phyloP scores from a whole-genome alignment of 1,140 invertebrate genomes.

The Calliopsis andreniformis region DNA sequence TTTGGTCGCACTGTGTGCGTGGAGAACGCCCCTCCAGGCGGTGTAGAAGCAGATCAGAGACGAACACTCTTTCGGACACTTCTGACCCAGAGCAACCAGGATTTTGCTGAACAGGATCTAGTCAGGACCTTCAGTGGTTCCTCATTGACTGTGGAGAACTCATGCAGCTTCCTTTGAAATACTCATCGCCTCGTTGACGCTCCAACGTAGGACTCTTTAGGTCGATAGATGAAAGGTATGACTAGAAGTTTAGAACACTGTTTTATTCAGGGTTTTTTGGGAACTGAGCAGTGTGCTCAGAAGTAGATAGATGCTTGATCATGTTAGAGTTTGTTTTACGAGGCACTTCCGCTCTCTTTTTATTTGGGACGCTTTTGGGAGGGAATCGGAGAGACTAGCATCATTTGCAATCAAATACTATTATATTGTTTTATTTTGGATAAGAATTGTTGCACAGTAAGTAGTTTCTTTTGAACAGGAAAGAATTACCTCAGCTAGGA shows the following conservation, averaged over 20 bases:
- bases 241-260: background rate
- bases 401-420: no score
- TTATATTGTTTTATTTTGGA: no score
- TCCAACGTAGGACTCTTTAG: background rate
- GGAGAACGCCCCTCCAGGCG: no score
- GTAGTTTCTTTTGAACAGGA: no score
- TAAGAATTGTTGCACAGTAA: no score
- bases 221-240: background rate
- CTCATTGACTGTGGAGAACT: background rate
- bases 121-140: slow-evolving; percentile 65
- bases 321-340: background rate
- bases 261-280: no score
- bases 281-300: background rate
- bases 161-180: slow-evolving; percentile 28
- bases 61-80: no score
- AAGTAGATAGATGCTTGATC: no score
- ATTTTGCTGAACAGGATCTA: slow-evolving; percentile 71
- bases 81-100: no score
- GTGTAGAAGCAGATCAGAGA: no score
- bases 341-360: slow-evolving; percentile 23
- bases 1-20: slow-evolving; percentile 37
- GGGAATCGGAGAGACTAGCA: background rate
- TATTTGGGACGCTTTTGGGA: background rate
- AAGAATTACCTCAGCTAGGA: no score
- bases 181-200: slow-evolving; percentile 12